Evolutionary conservation across 2,113 vertebrate genomes (phyloP).

Genomic region (Xenopus tropicalis): UCB_Xtro_10.0 CM004450.2:92782501-92783000

Average conservation of each 20-base stretch:
- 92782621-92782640: not conserved
- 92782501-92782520: no score
- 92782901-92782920: not conserved
- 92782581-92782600: not conserved
- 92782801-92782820: conserved; percentile 11
- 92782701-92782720: not conserved
- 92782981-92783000: conserved; percentile 14
- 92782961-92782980: not conserved
- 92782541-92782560: no score
- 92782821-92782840: not conserved
- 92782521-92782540: no score
- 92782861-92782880: not conserved
- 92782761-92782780: not conserved
- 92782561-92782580: no score
- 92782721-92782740: not conserved
- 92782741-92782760: not conserved
- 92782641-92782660: not conserved
- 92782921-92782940: not conserved
- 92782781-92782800: not conserved
- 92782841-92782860: not conserved
- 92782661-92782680: not conserved
- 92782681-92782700: not conserved
- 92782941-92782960: not conserved
- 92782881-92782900: conserved; percentile 31
- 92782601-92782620: not conserved